Evolutionary conservation across 2,888 invertebrate genomes (phyloP).

Genomic region (Liposcelis brunnea): DNA sequence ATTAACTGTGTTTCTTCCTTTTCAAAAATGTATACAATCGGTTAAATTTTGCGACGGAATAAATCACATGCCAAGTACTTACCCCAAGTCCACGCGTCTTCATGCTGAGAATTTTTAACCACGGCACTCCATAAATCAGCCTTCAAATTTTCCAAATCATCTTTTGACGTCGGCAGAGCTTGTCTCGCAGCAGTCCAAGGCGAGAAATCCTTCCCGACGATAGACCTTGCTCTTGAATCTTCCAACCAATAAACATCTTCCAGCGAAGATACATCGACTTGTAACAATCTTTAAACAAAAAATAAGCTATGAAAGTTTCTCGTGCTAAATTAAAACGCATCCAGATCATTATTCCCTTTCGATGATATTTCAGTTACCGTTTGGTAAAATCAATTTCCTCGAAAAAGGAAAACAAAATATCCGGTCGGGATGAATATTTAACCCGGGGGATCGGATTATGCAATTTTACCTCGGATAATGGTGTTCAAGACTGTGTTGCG

Average conservation of each 20-base stretch:
- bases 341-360: too few relatives aligned
- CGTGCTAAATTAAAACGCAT: not conserved
- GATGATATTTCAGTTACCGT: too few relatives aligned
- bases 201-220: conserved; percentile 61
- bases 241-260: conserved; percentile 85
- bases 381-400: too few relatives aligned
- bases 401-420: too few relatives aligned
- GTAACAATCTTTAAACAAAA: conserved; percentile 37
- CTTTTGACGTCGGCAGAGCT: conserved; percentile 64
- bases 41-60: too few relatives aligned
- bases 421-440: too few relatives aligned
- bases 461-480: conserved; percentile 23
- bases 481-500: conserved; percentile 23
- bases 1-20: not conserved
- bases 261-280: conserved; percentile 65
- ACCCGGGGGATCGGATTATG: too few relatives aligned
- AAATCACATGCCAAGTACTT: conserved; percentile 10
- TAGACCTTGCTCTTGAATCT: conserved; percentile 57
- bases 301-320: too few relatives aligned
- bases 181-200: conserved; percentile 66
- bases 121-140: conserved; percentile 72
- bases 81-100: conserved; percentile 85
- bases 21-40: too few relatives aligned
- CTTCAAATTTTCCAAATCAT: conserved; percentile 58
- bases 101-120: conserved; percentile 68